A percentile compares a stretch with the other conserved stretches of the same genome.
These are phyloP conservation scores for Tigriopus japonicus DNA, from an alignment of 1,140 invertebrate genomes.

Conservation along the genomic window DNA sequence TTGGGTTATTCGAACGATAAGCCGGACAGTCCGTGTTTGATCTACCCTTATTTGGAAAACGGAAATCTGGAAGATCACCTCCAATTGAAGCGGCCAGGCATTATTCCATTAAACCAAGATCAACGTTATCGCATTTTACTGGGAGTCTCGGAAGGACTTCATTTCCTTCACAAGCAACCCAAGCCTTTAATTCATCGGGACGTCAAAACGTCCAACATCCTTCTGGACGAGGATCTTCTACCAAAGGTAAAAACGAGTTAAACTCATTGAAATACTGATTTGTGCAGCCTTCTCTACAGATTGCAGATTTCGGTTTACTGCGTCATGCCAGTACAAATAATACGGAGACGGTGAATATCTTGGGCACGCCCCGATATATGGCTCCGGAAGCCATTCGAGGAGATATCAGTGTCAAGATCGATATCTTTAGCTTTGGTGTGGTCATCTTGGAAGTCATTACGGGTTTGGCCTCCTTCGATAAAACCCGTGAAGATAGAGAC, in stretches of 20 bases:
- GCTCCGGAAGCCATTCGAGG: constrained; percentile 47
- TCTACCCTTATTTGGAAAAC: neutral
- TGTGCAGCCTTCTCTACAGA: constrained; percentile 25
- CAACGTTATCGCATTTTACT: too few species aligned
- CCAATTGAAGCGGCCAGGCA: too few species aligned
- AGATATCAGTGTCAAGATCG: constrained; percentile 48
- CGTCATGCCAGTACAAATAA: constrained; percentile 24
- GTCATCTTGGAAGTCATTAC: constrained; percentile 48
- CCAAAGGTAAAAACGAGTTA: constrained; percentile 35
- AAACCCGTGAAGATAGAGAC: constrained; percentile 30
- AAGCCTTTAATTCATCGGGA: constrained; percentile 46
- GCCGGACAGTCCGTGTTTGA: neutral
- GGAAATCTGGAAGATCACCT: constrained; percentile 28
- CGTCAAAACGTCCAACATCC: constrained; percentile 54
- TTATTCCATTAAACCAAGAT: too few species aligned
- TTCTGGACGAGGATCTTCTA: constrained; percentile 37
- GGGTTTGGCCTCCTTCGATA: constrained; percentile 38
- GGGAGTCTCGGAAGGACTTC: too few species aligned
- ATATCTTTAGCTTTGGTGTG: constrained; percentile 55
- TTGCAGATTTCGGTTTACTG: constrained; percentile 52
- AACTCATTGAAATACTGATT: too few species aligned
- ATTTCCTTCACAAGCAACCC: constrained; percentile 17
- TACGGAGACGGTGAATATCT: constrained; percentile 31
- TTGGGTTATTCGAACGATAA: neutral
- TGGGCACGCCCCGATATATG: constrained; percentile 53